Evolutionary conservation across 2,113 vertebrate species (phyloP), one percentile per base, ranked within the genome.

Genomic region (Callopanchax toddi): DNA sequence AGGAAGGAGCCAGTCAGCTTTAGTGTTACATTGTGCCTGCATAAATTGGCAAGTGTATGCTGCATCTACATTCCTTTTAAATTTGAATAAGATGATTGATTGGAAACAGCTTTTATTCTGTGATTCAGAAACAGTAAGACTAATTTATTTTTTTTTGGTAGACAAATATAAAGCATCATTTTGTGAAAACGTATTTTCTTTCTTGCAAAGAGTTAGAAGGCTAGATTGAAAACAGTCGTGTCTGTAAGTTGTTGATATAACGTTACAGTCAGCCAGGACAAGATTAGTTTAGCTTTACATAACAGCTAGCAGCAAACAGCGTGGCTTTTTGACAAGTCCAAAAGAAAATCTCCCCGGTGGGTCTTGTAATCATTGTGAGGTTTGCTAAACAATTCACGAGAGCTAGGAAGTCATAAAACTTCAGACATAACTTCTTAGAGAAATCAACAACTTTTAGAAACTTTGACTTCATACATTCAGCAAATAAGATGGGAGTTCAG

Each of bases 1-100:
- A 53, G 15, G 45, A 26, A 32, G 66, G 64, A 53, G 74, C 64
- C 48, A 17, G 55, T 53, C 66, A 56, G 62, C 25, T 67, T 60
- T 25, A 40, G 75, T 72, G 75, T 76, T 69, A 79, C 7, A 70
- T 78, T 67, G 45, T 69, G 63, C 62, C 67, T 48, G 66, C 65
- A 79, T 62, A 69, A 75, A 77, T 57, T 71, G 70, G 29, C 59
- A 54, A 66, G 55, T 74, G 18, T 48, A 37, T 34, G 54, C 45
- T 29, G 49, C 23, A 49, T 65, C 56, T 51, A 25, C 32, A 50
- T 46, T 58, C 60, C 21, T 60, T 63, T 40, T 58, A 25, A 23
- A 37, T 46, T 15, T 46, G 40, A 43, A 55, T 23, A 54, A 42
- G 21, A 71, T 48, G 2, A 56, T 15, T 50, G 52, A 44, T 10